Base-by-base conservation (phyloP, 1,140 invertebrate species). In the Dinothrombium tinctorium region DNA sequence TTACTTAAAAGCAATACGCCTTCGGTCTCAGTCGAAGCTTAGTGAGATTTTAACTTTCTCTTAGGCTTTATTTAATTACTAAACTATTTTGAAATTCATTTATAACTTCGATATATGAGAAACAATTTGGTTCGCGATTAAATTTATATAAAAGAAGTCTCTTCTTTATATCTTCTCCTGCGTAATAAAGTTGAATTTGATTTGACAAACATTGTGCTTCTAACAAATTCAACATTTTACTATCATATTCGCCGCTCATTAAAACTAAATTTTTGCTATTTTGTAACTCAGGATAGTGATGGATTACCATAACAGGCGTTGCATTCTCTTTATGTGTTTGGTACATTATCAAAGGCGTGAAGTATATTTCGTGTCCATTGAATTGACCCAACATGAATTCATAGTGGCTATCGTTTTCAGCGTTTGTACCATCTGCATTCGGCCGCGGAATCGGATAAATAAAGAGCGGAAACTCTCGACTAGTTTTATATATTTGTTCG, bases 191-290 rank as follows among this genome's bases (percentile, higher is more conserved):
- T 20, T 49, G 43, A 11, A 48, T 22, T 23, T 49, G 48, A 41
- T 49, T 49, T 6, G 48, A 46, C 11, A 49, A 24, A 37, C 40
- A 49, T 35, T 49, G 46, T 22, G 41, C 37, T 35, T 49, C 42
- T 2, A 38, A 19, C 3, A 32, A 19, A 14, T 37, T 45, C 0
- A 45, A 24, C 17, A 42, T 33, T 4, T 44, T 40, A 15, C 20
- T 26, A 33, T 47, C 42, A 33, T 33, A 47, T 32, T 44, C 37
- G 14, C 39, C 42, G 8, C 26, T 19, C 39, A 44, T 43, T 11
- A 44, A 20, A 32, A 44, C 38, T 12, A 47, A 37, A 9, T 23
- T 28, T 35, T 47, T 44, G 7, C 21, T n/a, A 17, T 29, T 8
- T 4, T 11, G 17, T 21, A 44, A 25, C 12, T 44, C 42, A 2